Conservation (phyloP, 2,113 vertebrate genomes). For the Theristicus caerulescens region DNA sequence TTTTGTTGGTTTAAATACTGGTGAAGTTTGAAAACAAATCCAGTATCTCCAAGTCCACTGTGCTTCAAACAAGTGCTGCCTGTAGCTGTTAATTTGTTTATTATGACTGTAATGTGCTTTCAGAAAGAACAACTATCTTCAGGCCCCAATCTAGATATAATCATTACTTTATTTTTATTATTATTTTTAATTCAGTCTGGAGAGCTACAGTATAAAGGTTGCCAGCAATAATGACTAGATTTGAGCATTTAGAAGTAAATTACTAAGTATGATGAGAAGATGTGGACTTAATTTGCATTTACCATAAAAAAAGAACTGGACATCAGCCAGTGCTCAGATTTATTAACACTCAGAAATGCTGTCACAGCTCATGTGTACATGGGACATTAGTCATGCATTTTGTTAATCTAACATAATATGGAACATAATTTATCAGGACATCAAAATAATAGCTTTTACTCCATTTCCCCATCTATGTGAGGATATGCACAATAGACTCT, state of each 20-base stretch:
- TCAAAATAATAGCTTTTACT: slow-evolving; percentile 82
- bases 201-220: slow-evolving; percentile 13
- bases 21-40: background rate
- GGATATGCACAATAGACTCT: slow-evolving; percentile 76
- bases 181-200: slow-evolving; percentile 16
- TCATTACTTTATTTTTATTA: slow-evolving; percentile 3
- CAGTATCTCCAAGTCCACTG: background rate
- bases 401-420: slow-evolving; percentile 81
- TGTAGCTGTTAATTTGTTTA: background rate
- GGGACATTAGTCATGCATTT: slow-evolving; percentile 82
- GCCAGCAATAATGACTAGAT: slow-evolving; percentile 28
- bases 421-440: slow-evolving; percentile 82
- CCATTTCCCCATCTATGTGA: slow-evolving; percentile 65
- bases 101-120: background rate
- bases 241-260: slow-evolving; percentile 57
- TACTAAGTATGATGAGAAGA: slow-evolving; percentile 61
- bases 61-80: background rate
- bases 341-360: slow-evolving; percentile 79
- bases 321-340: slow-evolving; percentile 79
- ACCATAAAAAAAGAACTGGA: slow-evolving; percentile 63
- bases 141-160: background rate
- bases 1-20: background rate
- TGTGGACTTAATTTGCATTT: slow-evolving; percentile 63
- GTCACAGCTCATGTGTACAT: slow-evolving; percentile 71
- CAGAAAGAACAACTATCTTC: background rate